A percentile compares a stretch with the other conserved stretches of the same genome.
phyloP scores from a whole-genome alignment of 2,888 invertebrate genomes.

The Tillus elongatus region DNA sequence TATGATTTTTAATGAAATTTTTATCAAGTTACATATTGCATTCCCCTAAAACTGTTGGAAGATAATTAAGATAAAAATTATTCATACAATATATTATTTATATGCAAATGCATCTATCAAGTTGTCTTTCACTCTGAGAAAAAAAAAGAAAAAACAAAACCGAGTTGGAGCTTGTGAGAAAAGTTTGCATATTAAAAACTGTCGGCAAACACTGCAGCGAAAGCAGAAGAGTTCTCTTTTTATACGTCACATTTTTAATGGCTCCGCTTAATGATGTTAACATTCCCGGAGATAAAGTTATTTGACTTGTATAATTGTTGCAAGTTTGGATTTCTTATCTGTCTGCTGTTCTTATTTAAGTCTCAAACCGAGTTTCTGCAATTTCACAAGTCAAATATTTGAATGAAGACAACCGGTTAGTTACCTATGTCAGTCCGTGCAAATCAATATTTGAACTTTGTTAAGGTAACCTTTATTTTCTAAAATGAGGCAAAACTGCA shows the following conservation, averaged over 20 bases:
- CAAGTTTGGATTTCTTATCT: too few species aligned
- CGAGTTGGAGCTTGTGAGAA: too few species aligned
- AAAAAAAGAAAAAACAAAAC: too few species aligned
- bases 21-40: too few species aligned
- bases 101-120: too few species aligned
- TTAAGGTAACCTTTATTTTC: slow-evolving; percentile 11
- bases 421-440: slow-evolving; percentile 15
- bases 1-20: too few species aligned
- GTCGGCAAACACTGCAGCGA: slow-evolving; percentile 59
- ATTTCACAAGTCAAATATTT: slow-evolving; percentile 21
- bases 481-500: too few species aligned
- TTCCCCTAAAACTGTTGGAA: too few species aligned
- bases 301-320: slow-evolving; percentile 1
- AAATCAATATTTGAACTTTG: slow-evolving; percentile 24
- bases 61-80: too few species aligned
- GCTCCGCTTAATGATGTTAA: not conserved
- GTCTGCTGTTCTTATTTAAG: not conserved
- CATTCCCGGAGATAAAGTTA: not conserved
- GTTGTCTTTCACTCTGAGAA: too few species aligned
- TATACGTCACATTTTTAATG: not conserved
- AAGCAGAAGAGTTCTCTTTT: slow-evolving; percentile 8
- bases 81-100: too few species aligned
- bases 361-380: not conserved
- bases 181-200: too few species aligned
- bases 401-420: slow-evolving; percentile 7